phyloP scores from a whole-genome alignment of 2,113 vertebrate species.

The Taxidea taxus region DNA sequence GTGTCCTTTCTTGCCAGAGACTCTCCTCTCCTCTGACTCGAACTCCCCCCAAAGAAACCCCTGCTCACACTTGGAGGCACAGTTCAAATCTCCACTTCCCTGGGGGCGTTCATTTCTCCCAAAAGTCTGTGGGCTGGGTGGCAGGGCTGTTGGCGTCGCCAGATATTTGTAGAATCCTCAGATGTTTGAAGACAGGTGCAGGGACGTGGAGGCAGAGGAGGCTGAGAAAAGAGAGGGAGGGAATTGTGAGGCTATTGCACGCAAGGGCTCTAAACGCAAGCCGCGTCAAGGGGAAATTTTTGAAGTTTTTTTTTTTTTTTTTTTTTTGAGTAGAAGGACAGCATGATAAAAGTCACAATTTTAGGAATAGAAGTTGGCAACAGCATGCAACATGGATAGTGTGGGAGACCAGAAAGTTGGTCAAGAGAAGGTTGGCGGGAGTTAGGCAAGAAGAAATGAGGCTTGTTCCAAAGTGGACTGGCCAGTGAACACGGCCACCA shows the following conservation, averaged over 20 bases:
- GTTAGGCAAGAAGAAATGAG: background rate
- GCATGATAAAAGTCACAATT: background rate
- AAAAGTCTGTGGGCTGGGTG: background rate
- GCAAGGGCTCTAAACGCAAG: background rate
- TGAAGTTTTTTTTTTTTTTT: background rate
- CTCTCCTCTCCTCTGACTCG: background rate
- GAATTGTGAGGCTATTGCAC: background rate
- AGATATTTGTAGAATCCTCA: background rate
- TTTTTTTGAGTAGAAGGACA: background rate
- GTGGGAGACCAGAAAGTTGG: background rate
- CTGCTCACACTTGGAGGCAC: background rate
- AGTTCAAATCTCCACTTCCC: background rate
- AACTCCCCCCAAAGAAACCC: background rate
- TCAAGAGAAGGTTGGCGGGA: background rate
- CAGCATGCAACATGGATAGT: background rate
- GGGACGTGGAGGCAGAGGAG: background rate
- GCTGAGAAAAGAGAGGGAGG: background rate
- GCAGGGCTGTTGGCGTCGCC: background rate
- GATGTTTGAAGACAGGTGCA: background rate
- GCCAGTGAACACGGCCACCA: background rate
- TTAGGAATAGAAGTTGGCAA: background rate
- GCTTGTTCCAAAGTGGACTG: background rate
- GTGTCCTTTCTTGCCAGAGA: background rate
- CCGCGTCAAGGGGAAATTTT: background rate
- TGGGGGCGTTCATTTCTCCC: background rate